phyloP scores from a whole-genome alignment of 2,888 invertebrate species.

The Nymphalis polychloros region DNA sequence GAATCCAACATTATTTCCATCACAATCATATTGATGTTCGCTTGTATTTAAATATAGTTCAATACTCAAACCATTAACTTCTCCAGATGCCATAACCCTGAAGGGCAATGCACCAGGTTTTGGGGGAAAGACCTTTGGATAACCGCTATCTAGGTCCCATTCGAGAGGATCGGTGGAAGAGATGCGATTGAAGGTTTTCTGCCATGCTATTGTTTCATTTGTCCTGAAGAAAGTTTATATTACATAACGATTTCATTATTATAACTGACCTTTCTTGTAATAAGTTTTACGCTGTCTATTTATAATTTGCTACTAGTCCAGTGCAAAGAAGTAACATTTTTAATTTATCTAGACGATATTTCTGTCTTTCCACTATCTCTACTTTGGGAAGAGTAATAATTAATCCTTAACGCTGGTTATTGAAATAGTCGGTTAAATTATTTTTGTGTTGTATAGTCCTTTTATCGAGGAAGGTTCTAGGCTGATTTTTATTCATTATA shows the following conservation, averaged over 20 bases:
- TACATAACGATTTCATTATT: background rate
- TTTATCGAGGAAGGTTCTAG: too few relatives aligned
- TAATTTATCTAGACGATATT: too few relatives aligned
- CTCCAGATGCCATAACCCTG: slow-evolving; percentile 70
- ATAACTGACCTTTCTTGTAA: too few relatives aligned
- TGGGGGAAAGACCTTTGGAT: slow-evolving; percentile 66
- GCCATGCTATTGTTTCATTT: slow-evolving; percentile 66
- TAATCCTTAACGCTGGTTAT: too few relatives aligned
- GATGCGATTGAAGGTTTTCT: slow-evolving; percentile 53
- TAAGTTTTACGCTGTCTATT: too few relatives aligned
- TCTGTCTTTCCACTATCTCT: too few relatives aligned
- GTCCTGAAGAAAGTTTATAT: slow-evolving; percentile 49
- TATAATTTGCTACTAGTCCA: too few relatives aligned
- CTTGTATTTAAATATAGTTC: slow-evolving; percentile 70
- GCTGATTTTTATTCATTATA: too few relatives aligned
- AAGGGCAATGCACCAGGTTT: slow-evolving; percentile 57
- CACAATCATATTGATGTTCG: slow-evolving; percentile 70
- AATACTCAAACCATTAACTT: slow-evolving; percentile 66
- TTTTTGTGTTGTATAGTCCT: too few relatives aligned
- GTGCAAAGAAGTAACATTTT: too few relatives aligned
- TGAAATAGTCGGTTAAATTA: too few relatives aligned
- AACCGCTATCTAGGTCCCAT: slow-evolving; percentile 69
- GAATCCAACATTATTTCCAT: slow-evolving; percentile 72
- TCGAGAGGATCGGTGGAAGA: slow-evolving; percentile 47
- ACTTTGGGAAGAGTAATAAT: too few relatives aligned